Conservation (phyloP, 2,888 invertebrate species). For the Pogonocherus hispidulus region DNA sequence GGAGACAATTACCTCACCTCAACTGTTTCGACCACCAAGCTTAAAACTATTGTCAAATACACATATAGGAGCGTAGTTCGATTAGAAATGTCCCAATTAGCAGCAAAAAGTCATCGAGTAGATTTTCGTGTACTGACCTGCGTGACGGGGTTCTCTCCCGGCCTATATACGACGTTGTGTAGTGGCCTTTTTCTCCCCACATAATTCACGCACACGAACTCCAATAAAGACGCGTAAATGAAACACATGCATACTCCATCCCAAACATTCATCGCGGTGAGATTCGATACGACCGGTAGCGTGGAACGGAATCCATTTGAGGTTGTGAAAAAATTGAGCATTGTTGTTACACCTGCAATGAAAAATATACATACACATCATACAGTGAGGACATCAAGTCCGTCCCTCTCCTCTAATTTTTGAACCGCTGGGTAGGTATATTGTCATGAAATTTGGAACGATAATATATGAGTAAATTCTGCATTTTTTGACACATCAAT, state of each 20-base stretch:
- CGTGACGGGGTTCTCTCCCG: constrained; percentile 91
- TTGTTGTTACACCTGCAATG: constrained; percentile 90
- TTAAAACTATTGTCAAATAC: background rate
- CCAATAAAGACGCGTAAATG: constrained; percentile 93
- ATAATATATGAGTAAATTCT: too few species aligned
- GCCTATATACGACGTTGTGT: constrained; percentile 90
- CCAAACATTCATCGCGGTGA: constrained; percentile 97
- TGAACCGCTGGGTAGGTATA: too few species aligned
- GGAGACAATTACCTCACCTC: background rate
- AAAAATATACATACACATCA: constrained; percentile 19
- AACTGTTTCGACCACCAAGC: background rate
- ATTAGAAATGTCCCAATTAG: background rate
- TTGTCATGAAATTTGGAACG: too few species aligned
- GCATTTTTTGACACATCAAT: too few species aligned
- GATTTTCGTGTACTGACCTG: constrained; percentile 76
- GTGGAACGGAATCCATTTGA: constrained; percentile 93
- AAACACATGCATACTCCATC: constrained; percentile 98
- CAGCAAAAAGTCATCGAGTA: background rate
- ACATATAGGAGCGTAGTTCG: background rate
- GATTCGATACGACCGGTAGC: constrained; percentile 92
- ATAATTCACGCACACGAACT: constrained; percentile 96
- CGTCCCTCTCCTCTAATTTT: too few species aligned
- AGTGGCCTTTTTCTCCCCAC: constrained; percentile 91
- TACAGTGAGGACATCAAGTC: too few species aligned
- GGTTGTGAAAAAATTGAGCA: constrained; percentile 98